Base-by-base conservation (phyloP, 2,888 invertebrate species). In the Drosophila lacicola region DNA sequence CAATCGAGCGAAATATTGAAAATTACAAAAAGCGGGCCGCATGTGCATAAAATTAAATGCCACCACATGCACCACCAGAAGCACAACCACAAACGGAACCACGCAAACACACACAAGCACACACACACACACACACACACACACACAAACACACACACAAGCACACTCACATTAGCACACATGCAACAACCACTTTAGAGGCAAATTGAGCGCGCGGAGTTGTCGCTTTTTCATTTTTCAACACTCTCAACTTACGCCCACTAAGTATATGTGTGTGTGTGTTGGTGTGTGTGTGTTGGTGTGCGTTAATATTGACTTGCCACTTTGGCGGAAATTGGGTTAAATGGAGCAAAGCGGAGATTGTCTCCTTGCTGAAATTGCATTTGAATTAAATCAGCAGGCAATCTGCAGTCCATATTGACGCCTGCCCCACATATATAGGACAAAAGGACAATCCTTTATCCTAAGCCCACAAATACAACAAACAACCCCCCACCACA, bases 301-400 rank as follows among this genome's bases (percentile, higher is more conserved):
- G 64, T 63, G 76, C 74, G 63, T 74, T 77, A 77, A 77, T 77
- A 77, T 77, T 77, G 80, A 77, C 77, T 79, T 77, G 77, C 75
- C 67, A 74, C 77, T 79, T 79, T 71, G 34, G 58, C 75, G 77
- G 77, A 77, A 77, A 77, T 77, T 77, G 80, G 77, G 77, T 77
- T 77, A 77, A 77, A 77, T 77, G 80, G 79, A 79, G 77, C 77
- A 74, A 58, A 75, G 80, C 77, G 76, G 75, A 77, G 79, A 77
- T 79, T 77, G 77, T 77, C 77, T 74, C 77, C 80, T 46, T 67
- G 77, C 34, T 70, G 57, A 74, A 77, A 77, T 77, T 77, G 77
- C 77, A 77, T 77, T 79, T 77, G 80, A 77, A 77, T 77, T 77
- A 77, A 77, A 77, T 79, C 77, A 77, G 80, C 80, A 75, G 75